These are phyloP conservation scores for Ophion ventricosus DNA, from an alignment of 2,888 invertebrate species.

Conservation along the genomic window DNA sequence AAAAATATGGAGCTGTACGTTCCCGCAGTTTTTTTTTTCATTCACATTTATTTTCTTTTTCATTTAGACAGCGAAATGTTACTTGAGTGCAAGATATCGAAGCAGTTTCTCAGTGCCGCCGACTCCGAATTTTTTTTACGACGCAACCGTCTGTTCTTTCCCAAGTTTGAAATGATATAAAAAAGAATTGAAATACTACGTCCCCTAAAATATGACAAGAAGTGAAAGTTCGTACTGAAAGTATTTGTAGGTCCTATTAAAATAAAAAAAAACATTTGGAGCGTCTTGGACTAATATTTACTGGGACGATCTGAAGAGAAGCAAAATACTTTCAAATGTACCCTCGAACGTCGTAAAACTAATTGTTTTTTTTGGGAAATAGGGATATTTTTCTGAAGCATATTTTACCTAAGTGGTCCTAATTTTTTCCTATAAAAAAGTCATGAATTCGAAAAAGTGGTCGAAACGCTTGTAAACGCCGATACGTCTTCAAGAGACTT, in stretches of 20 bases:
- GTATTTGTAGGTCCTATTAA: not conserved
- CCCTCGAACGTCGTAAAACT: not conserved
- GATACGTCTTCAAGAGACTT: not conserved
- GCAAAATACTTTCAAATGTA: not conserved
- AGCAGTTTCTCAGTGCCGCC: not conserved
- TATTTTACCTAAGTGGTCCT: not conserved
- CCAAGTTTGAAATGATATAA: not conserved
- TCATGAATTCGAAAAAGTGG: not conserved
- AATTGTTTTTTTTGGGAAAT: not conserved
- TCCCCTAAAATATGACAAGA: not conserved
- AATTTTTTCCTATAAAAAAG: not conserved
- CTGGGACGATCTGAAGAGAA: not conserved
- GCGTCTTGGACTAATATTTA: not conserved
- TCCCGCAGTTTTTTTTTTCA: not conserved
- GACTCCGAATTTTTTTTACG: not conserved
- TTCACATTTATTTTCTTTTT: not conserved
- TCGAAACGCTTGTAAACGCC: not conserved
- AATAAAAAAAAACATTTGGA: not conserved
- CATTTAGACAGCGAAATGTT: not conserved
- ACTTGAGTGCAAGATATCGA: not conserved
- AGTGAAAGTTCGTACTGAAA: not conserved
- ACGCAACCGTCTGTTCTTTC: not conserved
- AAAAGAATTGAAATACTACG: not conserved
- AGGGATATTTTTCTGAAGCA: not conserved
- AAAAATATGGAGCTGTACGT: not conserved